phyloP scores from a whole-genome alignment of 2,113 vertebrate species.

The Poicephalus meyeri region DNA sequence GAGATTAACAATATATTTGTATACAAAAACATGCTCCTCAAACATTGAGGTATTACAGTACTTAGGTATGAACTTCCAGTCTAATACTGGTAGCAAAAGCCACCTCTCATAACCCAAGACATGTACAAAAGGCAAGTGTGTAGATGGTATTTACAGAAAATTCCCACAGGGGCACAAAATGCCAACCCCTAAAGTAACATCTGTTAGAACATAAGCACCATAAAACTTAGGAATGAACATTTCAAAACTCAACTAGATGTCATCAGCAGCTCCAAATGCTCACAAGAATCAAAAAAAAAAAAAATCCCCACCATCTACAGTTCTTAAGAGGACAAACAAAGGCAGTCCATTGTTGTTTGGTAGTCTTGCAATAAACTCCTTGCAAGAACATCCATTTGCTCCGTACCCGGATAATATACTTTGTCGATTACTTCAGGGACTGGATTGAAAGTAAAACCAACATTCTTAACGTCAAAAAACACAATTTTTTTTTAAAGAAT shows the following conservation, averaged over 20 bases:
- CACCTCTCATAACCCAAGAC: conserved; percentile 88
- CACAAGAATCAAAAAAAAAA: conserved; percentile 57
- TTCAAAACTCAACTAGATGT: conserved; percentile 75
- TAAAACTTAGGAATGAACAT: conserved; percentile 81
- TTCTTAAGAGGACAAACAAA: conserved; percentile 56
- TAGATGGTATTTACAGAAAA: conserved; percentile 97
- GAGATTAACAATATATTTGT: conserved; percentile 93
- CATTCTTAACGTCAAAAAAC: conserved; percentile 99
- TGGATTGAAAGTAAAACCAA: conserved; percentile 94
- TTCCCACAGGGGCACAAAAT: conserved; percentile 76
- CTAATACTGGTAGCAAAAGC: conserved; percentile 92
- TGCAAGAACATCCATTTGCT: conserved; percentile 67
- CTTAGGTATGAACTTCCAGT: conserved; percentile 99
- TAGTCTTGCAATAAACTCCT: conserved; percentile 61
- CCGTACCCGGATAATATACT: conserved; percentile 64
- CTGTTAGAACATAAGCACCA: conserved; percentile 91
- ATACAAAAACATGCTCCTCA: conserved; percentile 96
- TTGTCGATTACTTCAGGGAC: conserved; percentile 76
- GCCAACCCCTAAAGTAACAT: conserved; percentile 88
- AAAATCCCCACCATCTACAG: conserved; percentile 62
- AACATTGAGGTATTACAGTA: conserved; percentile 99
- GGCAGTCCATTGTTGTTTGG: conserved; percentile 57
- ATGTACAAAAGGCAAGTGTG: conserved; percentile 92
- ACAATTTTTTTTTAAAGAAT: conserved; percentile 77
- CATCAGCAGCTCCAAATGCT: conserved; percentile 77